phyloP scores from a whole-genome alignment of 2,888 invertebrate genomes.

The Ochropleura leucogaster region DNA sequence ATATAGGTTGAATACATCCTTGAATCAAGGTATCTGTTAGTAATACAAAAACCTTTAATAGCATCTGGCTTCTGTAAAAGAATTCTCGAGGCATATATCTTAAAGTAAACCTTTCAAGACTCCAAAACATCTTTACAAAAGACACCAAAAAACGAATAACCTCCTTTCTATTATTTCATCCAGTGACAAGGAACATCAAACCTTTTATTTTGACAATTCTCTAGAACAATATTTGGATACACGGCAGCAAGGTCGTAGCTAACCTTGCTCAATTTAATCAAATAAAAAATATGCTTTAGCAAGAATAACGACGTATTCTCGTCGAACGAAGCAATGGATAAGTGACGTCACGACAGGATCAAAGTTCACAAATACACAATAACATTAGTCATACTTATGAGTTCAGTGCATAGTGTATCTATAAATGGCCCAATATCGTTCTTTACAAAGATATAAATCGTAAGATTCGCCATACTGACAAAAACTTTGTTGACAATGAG shows the following conservation, averaged over 20 bases:
- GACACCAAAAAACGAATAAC: neutral
- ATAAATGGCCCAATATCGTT: neutral
- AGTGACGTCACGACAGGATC: slow-evolving; percentile 8
- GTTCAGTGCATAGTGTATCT: slow-evolving; percentile 1
- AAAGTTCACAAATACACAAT: slow-evolving; percentile 32
- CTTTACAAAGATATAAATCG: neutral
- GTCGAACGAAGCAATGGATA: neutral
- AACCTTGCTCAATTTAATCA: slow-evolving; percentile 3
- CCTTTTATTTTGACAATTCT: neutral
- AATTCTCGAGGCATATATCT: neutral
- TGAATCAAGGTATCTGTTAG: neutral
- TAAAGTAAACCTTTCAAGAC: neutral
- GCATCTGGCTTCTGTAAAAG: neutral
- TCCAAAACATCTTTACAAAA: neutral
- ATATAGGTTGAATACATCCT: neutral
- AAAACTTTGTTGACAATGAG: no score
- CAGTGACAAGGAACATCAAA: neutral
- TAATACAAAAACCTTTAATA: neutral
- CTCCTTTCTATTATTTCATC: neutral
- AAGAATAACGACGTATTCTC: slow-evolving; percentile 14
- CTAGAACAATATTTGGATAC: slow-evolving; percentile 1
- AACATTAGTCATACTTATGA: slow-evolving; percentile 13
- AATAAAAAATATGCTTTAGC: neutral
- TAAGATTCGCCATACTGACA: neutral
- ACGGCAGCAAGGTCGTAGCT: neutral